Conservation (phyloP, 2,797 vertebrate genomes). For the Prunella strophiata region DNA sequence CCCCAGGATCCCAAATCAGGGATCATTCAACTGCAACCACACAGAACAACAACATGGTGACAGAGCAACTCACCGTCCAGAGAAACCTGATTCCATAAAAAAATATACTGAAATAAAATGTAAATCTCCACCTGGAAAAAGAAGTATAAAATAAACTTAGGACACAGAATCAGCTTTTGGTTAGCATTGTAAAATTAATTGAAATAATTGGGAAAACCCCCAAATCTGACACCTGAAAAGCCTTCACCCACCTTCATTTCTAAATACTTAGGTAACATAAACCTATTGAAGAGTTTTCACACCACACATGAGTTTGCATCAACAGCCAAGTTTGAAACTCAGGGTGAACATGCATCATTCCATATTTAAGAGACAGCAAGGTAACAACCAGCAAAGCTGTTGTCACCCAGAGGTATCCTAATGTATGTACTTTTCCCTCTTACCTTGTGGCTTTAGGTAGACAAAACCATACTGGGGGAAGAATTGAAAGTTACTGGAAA, state of each 20-base stretch:
- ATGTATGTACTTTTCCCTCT: background rate
- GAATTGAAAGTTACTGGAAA: constrained; percentile 62
- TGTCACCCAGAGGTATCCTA: constrained; percentile 6
- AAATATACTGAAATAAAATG: constrained; percentile 94
- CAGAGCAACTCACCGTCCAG: constrained; percentile 89
- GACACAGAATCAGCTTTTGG: background rate
- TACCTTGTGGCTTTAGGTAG: constrained; percentile 59
- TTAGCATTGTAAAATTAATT: background rate
- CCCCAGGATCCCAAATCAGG: background rate
- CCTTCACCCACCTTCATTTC: background rate
- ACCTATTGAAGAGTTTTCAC: background rate
- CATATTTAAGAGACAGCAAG: background rate
- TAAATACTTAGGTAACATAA: background rate
- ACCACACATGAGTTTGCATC: background rate
- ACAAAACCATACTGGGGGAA: constrained; percentile 53
- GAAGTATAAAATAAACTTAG: background rate
- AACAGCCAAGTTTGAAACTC: background rate
- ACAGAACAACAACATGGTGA: background rate
- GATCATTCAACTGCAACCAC: background rate
- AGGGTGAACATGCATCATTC: background rate
- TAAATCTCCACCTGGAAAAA: constrained; percentile 93
- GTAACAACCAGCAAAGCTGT: background rate
- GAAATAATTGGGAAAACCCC: background rate
- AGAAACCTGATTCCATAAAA: constrained; percentile 91
- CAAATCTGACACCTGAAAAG: background rate